Evolutionary conservation across 2,888 invertebrate genomes (phyloP).

Genomic region (Microplitis deprimator): DNA sequence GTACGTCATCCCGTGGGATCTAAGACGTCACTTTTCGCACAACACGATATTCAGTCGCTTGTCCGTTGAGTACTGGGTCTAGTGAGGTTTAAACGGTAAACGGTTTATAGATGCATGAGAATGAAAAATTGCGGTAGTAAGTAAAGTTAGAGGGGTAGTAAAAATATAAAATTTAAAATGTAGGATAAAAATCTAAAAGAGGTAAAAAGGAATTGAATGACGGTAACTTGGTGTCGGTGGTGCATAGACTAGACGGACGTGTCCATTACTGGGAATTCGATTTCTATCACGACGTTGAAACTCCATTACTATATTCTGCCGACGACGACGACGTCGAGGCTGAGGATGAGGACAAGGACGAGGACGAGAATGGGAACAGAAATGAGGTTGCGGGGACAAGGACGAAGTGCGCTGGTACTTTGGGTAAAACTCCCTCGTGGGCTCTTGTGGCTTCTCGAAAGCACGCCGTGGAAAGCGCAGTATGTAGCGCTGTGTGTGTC

Average conservation of each 20-base stretch:
- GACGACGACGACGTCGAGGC: conserved; percentile 3
- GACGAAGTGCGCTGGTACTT: conserved; percentile 1
- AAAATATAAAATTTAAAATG: not conserved
- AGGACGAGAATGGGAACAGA: not conserved
- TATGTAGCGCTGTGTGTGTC: not conserved
- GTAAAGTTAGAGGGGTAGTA: not conserved
- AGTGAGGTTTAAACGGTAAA: not conserved
- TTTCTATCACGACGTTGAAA: conserved; percentile 49
- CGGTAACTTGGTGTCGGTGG: conserved; percentile 27
- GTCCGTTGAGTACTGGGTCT: not conserved
- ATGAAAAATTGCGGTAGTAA: not conserved
- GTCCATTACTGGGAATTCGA: conserved; percentile 49
- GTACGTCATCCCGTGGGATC: not conserved
- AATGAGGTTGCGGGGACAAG: not conserved
- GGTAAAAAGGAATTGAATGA: conserved; percentile 35
- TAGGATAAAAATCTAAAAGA: not conserved
- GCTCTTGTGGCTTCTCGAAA: conserved; percentile 24
- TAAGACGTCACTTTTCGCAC: not conserved
- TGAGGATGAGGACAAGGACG: not conserved
- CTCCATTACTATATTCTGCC: conserved; percentile 44
- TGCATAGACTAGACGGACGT: conserved; percentile 32
- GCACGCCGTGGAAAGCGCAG: conserved; percentile 7
- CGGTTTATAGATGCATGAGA: not conserved
- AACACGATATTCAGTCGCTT: not conserved
- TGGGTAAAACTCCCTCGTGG: conserved; percentile 8